A percentile compares a stretch with the other conserved stretches of the same genome.
Conservation (phyloP, 2,113 vertebrate genomes). For the Scolopax mira region DNA sequence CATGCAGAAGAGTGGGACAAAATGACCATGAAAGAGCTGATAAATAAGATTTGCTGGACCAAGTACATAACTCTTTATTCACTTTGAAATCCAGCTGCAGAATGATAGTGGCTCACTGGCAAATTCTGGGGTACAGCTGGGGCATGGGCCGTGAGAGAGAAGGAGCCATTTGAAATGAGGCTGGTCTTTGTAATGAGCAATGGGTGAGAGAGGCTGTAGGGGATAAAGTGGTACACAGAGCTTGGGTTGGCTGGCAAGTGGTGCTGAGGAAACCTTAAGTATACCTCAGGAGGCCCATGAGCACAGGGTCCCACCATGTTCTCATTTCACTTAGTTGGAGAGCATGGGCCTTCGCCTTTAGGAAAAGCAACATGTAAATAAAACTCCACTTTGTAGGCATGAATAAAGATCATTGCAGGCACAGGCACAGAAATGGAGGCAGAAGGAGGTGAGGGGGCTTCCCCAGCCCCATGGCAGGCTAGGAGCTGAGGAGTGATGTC, state of each 20-base stretch:
- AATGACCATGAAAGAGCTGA: slow-evolving; percentile 81
- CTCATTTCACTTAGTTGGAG: neutral
- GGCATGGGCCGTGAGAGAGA: neutral
- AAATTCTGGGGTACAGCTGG: neutral
- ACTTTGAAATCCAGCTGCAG: neutral
- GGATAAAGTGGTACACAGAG: neutral
- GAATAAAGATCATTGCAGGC: neutral
- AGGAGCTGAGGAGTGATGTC: neutral
- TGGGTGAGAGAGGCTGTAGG: neutral
- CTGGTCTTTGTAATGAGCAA: neutral
- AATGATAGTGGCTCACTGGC: neutral
- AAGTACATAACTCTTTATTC: slow-evolving; percentile 56
- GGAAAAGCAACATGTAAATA: neutral
- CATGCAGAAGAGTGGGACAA: slow-evolving; percentile 81
- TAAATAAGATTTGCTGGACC: slow-evolving; percentile 82
- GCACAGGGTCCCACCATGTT: neutral
- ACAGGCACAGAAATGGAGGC: neutral
- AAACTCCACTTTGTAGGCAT: neutral
- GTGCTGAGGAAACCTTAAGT: neutral
- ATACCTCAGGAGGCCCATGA: neutral
- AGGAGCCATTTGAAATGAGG: neutral
- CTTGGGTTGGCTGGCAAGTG: neutral
- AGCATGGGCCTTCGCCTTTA: neutral
- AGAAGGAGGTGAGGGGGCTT: neutral
- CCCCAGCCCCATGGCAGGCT: neutral